Conservation (phyloP, 2,113 vertebrate genomes). For the Stegostoma tigrinum region DNA sequence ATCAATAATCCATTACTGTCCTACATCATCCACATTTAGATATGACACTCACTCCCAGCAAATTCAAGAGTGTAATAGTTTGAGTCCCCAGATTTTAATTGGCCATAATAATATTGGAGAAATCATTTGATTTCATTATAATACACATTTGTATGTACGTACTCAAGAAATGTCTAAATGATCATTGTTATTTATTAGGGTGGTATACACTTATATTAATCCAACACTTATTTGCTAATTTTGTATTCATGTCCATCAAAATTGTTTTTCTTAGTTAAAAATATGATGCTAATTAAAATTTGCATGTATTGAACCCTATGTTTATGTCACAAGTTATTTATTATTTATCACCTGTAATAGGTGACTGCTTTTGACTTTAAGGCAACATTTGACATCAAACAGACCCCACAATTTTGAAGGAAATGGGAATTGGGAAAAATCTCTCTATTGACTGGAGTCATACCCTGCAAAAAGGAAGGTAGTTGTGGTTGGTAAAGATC, state of each 20-base stretch:
- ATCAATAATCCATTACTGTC: constrained; percentile 25
- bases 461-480: too few species aligned
- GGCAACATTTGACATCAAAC: too few species aligned
- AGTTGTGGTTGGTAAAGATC: too few species aligned
- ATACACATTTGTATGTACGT: too few species aligned
- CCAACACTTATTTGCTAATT: neutral
- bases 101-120: neutral
- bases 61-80: neutral
- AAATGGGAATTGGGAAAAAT: too few species aligned
- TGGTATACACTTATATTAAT: neutral
- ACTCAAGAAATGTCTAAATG: neutral
- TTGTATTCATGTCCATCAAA: neutral
- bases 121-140: neutral
- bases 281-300: neutral
- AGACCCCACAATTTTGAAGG: too few species aligned
- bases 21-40: neutral
- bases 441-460: too few species aligned
- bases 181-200: neutral
- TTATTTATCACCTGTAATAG: neutral
- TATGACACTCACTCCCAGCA: neutral
- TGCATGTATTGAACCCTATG: neutral
- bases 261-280: neutral
- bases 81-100: neutral
- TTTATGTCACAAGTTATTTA: neutral
- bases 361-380: too few species aligned